Evolutionary conservation across 2,797 vertebrate genomes (phyloP).

Genomic region (Neostethus bicornis): DNA sequence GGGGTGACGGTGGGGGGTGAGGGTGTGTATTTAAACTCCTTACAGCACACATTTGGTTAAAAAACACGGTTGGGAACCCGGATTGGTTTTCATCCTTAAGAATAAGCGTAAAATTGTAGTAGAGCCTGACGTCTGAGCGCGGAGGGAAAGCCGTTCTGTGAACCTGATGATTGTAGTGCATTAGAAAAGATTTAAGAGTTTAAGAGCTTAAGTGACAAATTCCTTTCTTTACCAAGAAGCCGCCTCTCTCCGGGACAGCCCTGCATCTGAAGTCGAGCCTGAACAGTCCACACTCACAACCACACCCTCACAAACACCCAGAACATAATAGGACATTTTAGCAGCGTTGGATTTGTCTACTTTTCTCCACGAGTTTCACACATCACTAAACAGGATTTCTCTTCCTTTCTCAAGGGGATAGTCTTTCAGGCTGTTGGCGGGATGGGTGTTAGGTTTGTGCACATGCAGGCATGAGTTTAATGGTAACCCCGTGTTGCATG

Average conservation of each 20-base stretch:
- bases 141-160: slow-evolving; percentile 33
- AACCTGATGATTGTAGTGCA: slow-evolving; percentile 65
- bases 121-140: slow-evolving; percentile 52
- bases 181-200: slow-evolving; percentile 69
- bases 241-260: slow-evolving; percentile 44
- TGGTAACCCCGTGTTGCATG: slow-evolving; percentile 35
- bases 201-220: slow-evolving; percentile 69
- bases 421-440: slow-evolving; percentile 61
- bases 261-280: slow-evolving; percentile 63
- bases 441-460: slow-evolving; percentile 25
- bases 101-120: slow-evolving; percentile 61
- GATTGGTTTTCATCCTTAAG: slow-evolving; percentile 67
- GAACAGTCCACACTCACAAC: slow-evolving; percentile 20
- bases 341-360: slow-evolving; percentile 73
- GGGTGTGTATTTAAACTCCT: slow-evolving; percentile 48
- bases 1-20: slow-evolving; percentile 17
- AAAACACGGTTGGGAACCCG: slow-evolving; percentile 45
- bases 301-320: slow-evolving; percentile 47
- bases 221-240: slow-evolving; percentile 70
- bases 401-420: slow-evolving; percentile 76
- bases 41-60: slow-evolving; percentile 45
- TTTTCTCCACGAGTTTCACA: slow-evolving; percentile 76
- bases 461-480: slow-evolving; percentile 14
- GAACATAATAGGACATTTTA: slow-evolving; percentile 79
- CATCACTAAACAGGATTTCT: slow-evolving; percentile 75